phyloP scores from a whole-genome alignment of 2,797 vertebrate genomes.

The Phoeniculus purpureus region DNA sequence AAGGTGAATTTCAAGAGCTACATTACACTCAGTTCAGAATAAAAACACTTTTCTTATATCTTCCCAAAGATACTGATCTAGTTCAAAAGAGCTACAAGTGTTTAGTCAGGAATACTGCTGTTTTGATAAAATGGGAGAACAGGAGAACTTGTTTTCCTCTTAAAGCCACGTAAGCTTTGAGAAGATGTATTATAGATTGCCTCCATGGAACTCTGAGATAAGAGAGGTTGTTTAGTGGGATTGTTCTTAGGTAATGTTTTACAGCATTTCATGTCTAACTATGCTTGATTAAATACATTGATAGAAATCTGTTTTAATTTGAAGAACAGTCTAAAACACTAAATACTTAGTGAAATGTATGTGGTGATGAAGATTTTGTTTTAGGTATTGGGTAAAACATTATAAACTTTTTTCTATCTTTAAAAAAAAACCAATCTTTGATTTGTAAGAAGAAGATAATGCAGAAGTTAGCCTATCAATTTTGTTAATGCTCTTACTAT shows the following conservation, averaged over 20 bases:
- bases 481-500: background rate
- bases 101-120: background rate
- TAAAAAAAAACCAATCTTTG: rapidly evolving
- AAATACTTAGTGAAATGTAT: too few species aligned
- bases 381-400: background rate
- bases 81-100: background rate
- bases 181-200: background rate
- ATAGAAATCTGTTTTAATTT: background rate
- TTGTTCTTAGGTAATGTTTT: background rate
- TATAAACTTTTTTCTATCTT: background rate
- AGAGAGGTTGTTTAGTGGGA: background rate
- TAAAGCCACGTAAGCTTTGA: background rate
- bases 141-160: background rate
- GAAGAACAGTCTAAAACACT: background rate
- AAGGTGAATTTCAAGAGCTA: background rate
- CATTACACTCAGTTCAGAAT: background rate
- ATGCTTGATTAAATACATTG: background rate
- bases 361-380: background rate
- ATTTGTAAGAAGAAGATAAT: background rate
- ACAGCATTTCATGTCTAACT: background rate
- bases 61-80: background rate
- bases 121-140: background rate
- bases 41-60: background rate
- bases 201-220: background rate
- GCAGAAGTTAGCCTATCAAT: background rate